A percentile compares a stretch with the other conserved stretches of the same genome.
Evolutionary conservation across 2,888 invertebrate genomes (phyloP).

Genomic region (Antheraea yamamai): DNA sequence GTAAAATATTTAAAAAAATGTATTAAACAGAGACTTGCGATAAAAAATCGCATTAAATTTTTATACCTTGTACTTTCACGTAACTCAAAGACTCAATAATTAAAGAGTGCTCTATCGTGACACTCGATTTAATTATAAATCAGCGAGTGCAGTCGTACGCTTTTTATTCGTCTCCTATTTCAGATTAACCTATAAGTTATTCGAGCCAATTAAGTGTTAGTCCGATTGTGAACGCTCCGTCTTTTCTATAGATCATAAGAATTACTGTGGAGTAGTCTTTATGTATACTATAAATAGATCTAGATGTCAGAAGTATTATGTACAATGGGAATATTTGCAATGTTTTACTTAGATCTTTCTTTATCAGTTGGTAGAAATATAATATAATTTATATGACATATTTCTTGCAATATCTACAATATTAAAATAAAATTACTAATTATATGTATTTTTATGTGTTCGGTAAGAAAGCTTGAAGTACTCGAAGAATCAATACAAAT

Average conservation of each 20-base stretch:
- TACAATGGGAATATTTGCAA: neutral
- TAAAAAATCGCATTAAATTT: slow-evolving; percentile 23
- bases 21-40: neutral
- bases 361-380: no score
- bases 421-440: no score
- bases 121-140: slow-evolving; percentile 46
- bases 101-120: slow-evolving; percentile 35
- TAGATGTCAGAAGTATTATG: neutral
- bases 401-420: no score
- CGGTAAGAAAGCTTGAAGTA: no score
- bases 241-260: neutral
- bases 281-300: neutral
- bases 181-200: slow-evolving; percentile 62
- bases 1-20: no score
- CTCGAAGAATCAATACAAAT: no score
- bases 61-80: neutral
- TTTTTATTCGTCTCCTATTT: slow-evolving; percentile 42
- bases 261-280: neutral
- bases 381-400: no score
- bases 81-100: slow-evolving; percentile 39
- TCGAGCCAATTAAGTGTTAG: slow-evolving; percentile 30
- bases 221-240: neutral
- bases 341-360: neutral
- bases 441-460: no score
- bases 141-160: slow-evolving; percentile 25